phyloP scores from a whole-genome alignment of 2,888 invertebrate species.

The Melieria crassipennis region DNA sequence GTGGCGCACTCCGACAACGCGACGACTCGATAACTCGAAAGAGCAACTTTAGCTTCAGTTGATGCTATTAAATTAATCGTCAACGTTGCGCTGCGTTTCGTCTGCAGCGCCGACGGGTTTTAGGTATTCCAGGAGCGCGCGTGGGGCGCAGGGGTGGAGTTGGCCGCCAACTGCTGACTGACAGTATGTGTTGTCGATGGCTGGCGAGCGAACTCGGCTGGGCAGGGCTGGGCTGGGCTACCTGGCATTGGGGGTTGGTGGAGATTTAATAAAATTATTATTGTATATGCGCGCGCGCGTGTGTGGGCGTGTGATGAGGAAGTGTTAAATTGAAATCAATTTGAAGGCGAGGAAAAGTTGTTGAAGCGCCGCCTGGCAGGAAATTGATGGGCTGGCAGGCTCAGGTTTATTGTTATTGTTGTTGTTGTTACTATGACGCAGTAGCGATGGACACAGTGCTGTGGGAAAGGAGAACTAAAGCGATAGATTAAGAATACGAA shows the following conservation, averaged over 20 bases:
- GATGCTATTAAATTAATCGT: conserved; percentile 29
- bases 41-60: conserved; percentile 21
- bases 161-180: background rate
- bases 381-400: no score
- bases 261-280: conserved; percentile 27
- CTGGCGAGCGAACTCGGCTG: no score
- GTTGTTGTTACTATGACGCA: no score
- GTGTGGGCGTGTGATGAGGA: background rate
- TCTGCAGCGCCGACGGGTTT: conserved; percentile 5
- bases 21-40: background rate
- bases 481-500: no score
- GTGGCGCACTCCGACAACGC: no score
- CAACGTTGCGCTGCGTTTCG: conserved; percentile 10
- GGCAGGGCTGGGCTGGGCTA: no score
- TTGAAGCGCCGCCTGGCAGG: no score
- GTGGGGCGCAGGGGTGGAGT: background rate
- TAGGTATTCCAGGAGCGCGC: background rate
- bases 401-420: no score
- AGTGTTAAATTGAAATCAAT: conserved; percentile 22
- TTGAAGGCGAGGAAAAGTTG: background rate
- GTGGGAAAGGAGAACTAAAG: no score
- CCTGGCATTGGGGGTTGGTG: background rate
- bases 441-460: no score
- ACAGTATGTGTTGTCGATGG: no score
- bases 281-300: conserved; percentile 1